A percentile compares a stretch with the other conserved stretches of the same genome.
Conservation (phyloP, 2,113 vertebrate species). For the Castor canadensis region DNA sequence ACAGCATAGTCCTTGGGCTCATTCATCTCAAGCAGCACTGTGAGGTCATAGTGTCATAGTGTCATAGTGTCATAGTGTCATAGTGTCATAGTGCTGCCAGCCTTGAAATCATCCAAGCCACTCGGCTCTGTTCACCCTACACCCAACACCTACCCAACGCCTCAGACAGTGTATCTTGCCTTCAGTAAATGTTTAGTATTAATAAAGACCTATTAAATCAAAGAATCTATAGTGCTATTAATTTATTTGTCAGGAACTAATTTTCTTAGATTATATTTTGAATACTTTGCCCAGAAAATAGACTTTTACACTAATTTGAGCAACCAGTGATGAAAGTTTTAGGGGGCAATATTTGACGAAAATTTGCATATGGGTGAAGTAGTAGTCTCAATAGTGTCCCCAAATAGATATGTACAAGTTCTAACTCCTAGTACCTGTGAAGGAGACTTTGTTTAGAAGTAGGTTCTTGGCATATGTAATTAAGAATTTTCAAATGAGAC, state of each 20-base stretch:
- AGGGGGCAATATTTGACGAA: background rate
- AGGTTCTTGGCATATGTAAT: background rate
- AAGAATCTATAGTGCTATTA: background rate
- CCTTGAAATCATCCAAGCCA: background rate
- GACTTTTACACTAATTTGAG: background rate
- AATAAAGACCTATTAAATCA: background rate
- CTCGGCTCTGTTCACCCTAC: background rate
- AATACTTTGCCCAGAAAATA: background rate
- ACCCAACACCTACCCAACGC: background rate
- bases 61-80: too few relatives aligned
- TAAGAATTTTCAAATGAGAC: background rate
- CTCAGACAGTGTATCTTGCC: background rate
- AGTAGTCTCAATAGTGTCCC: background rate
- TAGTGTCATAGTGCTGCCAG: too few relatives aligned
- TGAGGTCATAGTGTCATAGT: too few relatives aligned
- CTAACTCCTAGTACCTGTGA: background rate
- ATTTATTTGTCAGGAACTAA: background rate
- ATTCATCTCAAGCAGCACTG: background rate
- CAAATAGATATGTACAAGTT: background rate
- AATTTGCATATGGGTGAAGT: background rate
- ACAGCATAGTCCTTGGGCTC: background rate
- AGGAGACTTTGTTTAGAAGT: background rate
- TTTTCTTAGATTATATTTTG: background rate
- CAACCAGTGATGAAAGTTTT: background rate
- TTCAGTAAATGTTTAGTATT: background rate